These are phyloP conservation scores for Bilobella aurantiaca DNA, from an alignment of 1,140 invertebrate species.

Conservation along the genomic window DNA sequence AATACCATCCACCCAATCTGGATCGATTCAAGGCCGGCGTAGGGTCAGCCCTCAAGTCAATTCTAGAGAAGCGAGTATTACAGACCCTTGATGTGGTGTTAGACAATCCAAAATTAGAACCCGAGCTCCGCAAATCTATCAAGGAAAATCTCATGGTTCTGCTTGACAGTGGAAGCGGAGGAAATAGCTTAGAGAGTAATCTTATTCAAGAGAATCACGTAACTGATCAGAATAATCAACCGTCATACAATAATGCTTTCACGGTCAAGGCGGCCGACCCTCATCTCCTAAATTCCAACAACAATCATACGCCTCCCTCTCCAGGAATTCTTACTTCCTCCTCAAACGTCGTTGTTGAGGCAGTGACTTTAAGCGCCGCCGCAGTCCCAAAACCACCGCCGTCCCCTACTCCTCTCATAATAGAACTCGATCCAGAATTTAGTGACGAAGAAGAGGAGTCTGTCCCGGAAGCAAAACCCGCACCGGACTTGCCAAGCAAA, in stretches of 20 bases:
- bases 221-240: background rate
- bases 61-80: conserved; percentile 86
- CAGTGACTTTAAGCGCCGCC: too few species aligned
- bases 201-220: background rate
- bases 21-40: conserved; percentile 82
- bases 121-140: conserved; percentile 72
- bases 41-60: conserved; percentile 80
- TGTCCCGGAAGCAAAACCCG: conserved; percentile 53
- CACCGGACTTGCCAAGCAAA: conserved; percentile 16
- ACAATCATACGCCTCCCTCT: too few species aligned
- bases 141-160: conserved; percentile 50
- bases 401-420: background rate
- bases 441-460: conserved; percentile 80
- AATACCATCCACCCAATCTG: conserved; percentile 74
- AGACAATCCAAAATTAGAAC: conserved; percentile 84
- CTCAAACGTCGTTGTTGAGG: too few species aligned
- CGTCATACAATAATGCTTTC: too few species aligned
- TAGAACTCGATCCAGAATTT: conserved; percentile 54
- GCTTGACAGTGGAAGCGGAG: conserved; percentile 2
- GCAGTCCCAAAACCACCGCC: too few species aligned
- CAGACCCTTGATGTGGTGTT: conserved; percentile 80
- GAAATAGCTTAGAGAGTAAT: background rate
- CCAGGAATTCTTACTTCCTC: too few species aligned
- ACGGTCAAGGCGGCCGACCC: too few species aligned
- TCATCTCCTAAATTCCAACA: too few species aligned